Conservation (phyloP, 2,888 invertebrate species). For the Iselma pallidipennis region DNA sequence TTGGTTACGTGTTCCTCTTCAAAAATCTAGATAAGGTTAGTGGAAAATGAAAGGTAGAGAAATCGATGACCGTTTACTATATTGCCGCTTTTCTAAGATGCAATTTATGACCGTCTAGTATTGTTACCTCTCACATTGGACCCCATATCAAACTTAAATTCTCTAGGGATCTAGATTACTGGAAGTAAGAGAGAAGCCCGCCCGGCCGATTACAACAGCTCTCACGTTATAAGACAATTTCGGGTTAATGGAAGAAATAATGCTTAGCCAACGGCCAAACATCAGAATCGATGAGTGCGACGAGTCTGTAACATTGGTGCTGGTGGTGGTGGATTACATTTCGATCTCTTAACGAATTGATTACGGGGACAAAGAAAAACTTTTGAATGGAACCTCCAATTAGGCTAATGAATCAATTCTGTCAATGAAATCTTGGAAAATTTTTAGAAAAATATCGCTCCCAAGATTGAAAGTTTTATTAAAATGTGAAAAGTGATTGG, state of each 20-base stretch:
- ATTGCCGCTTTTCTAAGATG: conserved; percentile 14
- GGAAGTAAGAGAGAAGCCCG: not conserved
- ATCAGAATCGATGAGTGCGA: not conserved
- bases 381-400: no score
- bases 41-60: conserved; percentile 20
- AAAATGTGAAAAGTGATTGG: no score
- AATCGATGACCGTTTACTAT: conserved; percentile 18
- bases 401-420: no score
- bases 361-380: no score
- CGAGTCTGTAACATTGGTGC: not conserved
- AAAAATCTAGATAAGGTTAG: conserved; percentile 20
- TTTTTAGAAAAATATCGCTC: no score
- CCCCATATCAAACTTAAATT: conserved; percentile 21
- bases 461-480: no score
- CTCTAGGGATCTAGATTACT: conserved; percentile 17
- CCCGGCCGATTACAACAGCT: conserved; percentile 9
- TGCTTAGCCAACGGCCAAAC: not conserved
- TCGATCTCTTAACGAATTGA: no score
- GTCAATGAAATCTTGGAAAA: no score
- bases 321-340: no score
- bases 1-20: conserved; percentile 10
- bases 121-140: conserved; percentile 12
- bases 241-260: not conserved
- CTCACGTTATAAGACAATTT: conserved; percentile 13
- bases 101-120: conserved; percentile 19